These are phyloP conservation scores for Halocaridina rubra DNA, from an alignment of 2,888 invertebrate species.

Conservation along the genomic window DNA sequence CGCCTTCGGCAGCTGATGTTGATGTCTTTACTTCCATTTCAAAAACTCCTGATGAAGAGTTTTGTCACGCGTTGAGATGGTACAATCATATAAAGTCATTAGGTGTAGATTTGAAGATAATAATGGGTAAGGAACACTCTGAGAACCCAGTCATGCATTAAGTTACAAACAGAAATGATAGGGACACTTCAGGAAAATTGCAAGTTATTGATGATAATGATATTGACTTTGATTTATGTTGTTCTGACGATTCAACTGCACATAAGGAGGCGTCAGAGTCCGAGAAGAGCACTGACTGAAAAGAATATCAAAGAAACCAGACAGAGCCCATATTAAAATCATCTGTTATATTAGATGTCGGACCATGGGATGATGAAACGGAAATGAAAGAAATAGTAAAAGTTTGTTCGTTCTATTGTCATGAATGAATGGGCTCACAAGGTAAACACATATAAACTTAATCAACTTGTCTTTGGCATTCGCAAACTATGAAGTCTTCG, in stretches of 20 bases:
- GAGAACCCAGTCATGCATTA: slow-evolving; percentile 17
- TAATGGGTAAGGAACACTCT: slow-evolving; percentile 71
- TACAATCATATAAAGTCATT: slow-evolving; percentile 94
- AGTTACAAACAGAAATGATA: background rate
- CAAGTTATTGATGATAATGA: slow-evolving; percentile 74
- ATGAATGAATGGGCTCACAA: slow-evolving; percentile 92
- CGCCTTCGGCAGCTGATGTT: slow-evolving; percentile 41
- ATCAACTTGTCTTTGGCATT: slow-evolving; percentile 95
- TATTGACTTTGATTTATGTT: slow-evolving; percentile 89
- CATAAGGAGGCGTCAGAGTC: slow-evolving; percentile 79
- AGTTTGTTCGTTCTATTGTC: too few relatives aligned
- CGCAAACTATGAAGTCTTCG: slow-evolving; percentile 94
- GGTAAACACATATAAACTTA: slow-evolving; percentile 96
- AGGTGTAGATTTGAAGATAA: slow-evolving; percentile 76
- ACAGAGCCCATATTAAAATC: slow-evolving; percentile 95
- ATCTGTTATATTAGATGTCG: slow-evolving; percentile 93
- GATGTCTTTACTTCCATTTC: slow-evolving; percentile 25
- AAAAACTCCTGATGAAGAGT: slow-evolving; percentile 75
- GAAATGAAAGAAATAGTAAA: slow-evolving; percentile 90
- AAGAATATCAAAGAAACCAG: slow-evolving; percentile 96
- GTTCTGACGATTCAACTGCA: slow-evolving; percentile 85
- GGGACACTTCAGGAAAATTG: too few relatives aligned
- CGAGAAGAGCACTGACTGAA: slow-evolving; percentile 92
- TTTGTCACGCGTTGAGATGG: slow-evolving; percentile 86
- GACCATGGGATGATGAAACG: slow-evolving; percentile 96